These are phyloP conservation scores for Gorsachius goisagi DNA, from an alignment of 2,113 vertebrate genomes.

Conservation along the genomic window DNA sequence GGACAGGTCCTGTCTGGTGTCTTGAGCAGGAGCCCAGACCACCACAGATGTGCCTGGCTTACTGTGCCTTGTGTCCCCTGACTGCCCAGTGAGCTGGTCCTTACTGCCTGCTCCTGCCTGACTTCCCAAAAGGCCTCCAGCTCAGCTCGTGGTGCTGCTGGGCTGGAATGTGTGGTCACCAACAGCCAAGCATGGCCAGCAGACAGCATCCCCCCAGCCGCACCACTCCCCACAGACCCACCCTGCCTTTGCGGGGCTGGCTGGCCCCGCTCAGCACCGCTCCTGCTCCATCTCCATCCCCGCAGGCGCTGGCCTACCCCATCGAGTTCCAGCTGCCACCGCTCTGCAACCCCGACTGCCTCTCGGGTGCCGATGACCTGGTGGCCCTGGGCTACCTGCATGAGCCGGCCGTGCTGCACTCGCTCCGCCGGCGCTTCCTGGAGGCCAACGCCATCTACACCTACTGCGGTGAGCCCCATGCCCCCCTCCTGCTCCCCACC, in stretches of 20 bases:
- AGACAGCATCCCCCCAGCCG: neutral
- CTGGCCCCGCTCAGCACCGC: accelerated
- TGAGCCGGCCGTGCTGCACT: constrained; percentile 81
- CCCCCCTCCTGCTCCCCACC: neutral
- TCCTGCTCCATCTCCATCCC: neutral
- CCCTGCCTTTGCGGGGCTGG: accelerated
- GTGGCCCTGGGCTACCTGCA: constrained; percentile 56
- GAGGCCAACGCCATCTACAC: constrained; percentile 82
- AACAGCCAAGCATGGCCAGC: neutral
- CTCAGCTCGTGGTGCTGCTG: accelerated
- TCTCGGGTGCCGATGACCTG: constrained; percentile 76
- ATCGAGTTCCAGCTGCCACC: constrained; percentile 64
- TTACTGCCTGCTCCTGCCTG: neutral
- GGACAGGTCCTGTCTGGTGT: neutral
- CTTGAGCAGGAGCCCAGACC: neutral
- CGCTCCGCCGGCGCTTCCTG: constrained; percentile 77
- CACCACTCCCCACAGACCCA: neutral
- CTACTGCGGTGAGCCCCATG: constrained; percentile 71
- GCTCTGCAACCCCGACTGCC: constrained; percentile 78
- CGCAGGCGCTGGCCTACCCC: constrained; percentile 54
- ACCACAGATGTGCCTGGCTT: accelerated
- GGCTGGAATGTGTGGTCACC: neutral
- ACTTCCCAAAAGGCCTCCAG: neutral
- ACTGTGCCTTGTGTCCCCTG: accelerated
- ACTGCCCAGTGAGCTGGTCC: neutral